These are phyloP conservation scores for Drosophila tanythrix DNA, from an alignment of 2,888 invertebrate species.

Conservation along the genomic window DNA sequence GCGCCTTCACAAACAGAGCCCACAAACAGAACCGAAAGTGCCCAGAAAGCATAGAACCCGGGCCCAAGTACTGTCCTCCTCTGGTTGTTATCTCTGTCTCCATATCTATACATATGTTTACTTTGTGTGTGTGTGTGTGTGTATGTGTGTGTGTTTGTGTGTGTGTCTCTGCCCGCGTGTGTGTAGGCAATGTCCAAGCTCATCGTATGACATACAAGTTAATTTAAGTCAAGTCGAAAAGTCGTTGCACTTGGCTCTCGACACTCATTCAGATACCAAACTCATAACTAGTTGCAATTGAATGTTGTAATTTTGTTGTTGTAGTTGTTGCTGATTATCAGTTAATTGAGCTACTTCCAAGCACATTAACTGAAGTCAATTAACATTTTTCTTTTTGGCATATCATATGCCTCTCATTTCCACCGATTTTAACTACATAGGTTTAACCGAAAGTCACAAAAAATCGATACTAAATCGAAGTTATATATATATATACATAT, in stretches of 20 bases:
- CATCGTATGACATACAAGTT: constrained; percentile 60
- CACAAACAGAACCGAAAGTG: constrained; percentile 1
- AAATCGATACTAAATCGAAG: background rate
- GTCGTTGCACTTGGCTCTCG: constrained; percentile 71
- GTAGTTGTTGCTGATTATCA: constrained; percentile 26
- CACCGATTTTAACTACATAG: background rate
- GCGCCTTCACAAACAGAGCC: constrained; percentile 34
- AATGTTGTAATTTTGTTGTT: background rate
- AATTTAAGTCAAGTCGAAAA: constrained; percentile 68
- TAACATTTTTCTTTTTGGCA: background rate
- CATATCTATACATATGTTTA: constrained; percentile 71
- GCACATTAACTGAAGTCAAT: constrained; percentile 3
- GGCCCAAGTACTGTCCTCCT: constrained; percentile 37
- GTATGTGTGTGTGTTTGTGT: constrained; percentile 11
- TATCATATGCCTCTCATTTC: background rate
- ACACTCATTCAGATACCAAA: constrained; percentile 39
- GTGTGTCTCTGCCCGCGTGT: constrained; percentile 15
- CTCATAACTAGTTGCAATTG: constrained; percentile 10
- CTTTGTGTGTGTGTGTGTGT: constrained; percentile 22
- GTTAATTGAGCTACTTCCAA: constrained; percentile 29
- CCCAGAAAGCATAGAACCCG: background rate
- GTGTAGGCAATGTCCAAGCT: constrained; percentile 55
- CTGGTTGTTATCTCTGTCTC: constrained; percentile 69
- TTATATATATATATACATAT: background rate
- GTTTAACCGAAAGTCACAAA: background rate